Percentiles rank a stretch among this genome's conserved stretches.
phyloP scores from a whole-genome alignment of 2,113 vertebrate species.

The Chinchilla lanigera region DNA sequence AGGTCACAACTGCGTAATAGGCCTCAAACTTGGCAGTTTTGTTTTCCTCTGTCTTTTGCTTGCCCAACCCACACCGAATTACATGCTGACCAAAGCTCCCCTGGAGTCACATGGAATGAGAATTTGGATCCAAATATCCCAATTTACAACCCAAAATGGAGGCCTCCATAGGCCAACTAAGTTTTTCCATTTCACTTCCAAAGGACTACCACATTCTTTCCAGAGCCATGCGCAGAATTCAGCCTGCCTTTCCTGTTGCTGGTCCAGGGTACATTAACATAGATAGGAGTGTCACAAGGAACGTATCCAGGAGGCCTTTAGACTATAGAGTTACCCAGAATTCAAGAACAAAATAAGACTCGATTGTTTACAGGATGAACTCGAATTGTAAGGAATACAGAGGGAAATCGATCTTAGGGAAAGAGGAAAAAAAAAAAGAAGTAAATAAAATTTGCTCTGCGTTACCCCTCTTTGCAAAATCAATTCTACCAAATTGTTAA shows the following conservation, averaged over 20 bases:
- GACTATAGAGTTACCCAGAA: constrained; percentile 52
- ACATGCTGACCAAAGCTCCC: constrained; percentile 77
- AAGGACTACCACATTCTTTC: background rate
- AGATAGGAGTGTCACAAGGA: background rate
- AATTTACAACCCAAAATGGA: constrained; percentile 67
- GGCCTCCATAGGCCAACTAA: constrained; percentile 37
- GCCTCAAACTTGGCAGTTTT: constrained; percentile 78
- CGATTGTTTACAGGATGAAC: constrained; percentile 66
- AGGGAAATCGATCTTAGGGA: constrained; percentile 66
- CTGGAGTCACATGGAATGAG: constrained; percentile 78
- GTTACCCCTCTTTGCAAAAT: constrained; percentile 78
- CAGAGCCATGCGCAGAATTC: background rate
- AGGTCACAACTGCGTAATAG: constrained; percentile 77
- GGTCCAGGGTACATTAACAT: background rate
- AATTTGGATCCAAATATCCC: constrained; percentile 68
- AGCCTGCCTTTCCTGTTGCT: constrained; percentile 2
- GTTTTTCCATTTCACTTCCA: constrained; percentile 68
- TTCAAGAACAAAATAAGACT: constrained; percentile 68
- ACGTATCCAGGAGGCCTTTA: constrained; percentile 41
- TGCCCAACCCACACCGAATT: constrained; percentile 82
- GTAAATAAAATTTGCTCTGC: constrained; percentile 75
- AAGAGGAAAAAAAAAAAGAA: constrained; percentile 65
- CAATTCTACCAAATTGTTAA: constrained; percentile 76
- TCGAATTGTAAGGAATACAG: constrained; percentile 46
- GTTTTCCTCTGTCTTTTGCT: constrained; percentile 72